Conservation (phyloP, 2,797 vertebrate genomes). For the Myotis myotis region DNA sequence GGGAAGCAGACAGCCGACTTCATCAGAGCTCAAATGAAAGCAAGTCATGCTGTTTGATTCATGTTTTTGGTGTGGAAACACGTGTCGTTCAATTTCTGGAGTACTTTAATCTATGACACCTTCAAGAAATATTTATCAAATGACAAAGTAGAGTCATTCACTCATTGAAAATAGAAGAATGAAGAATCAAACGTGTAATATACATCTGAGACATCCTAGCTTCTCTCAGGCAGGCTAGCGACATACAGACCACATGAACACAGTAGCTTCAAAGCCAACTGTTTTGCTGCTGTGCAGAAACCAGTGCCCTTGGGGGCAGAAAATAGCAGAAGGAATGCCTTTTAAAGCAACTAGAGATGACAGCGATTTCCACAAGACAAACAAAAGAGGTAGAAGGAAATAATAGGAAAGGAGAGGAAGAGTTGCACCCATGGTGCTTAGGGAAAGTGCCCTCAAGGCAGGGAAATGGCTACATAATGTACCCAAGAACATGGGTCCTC, state of each 20-base stretch:
- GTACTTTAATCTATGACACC: slow-evolving; percentile 12
- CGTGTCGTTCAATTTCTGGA: not conserved
- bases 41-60: not conserved
- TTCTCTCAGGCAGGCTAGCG: not conserved
- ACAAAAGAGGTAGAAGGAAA: not conserved
- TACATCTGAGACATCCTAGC: not conserved
- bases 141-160: not conserved
- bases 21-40: not conserved
- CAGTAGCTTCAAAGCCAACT: not conserved
- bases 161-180: not conserved
- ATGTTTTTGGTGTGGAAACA: not conserved
- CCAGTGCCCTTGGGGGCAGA: not conserved
- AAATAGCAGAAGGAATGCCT: not conserved
- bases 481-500: not conserved
- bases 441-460: not conserved
- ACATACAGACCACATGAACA: not conserved
- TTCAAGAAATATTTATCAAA: slow-evolving; percentile 1
- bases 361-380: not conserved
- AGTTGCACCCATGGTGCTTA: not conserved
- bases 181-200: not conserved
- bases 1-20: not conserved
- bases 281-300: not conserved
- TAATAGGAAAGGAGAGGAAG: not conserved
- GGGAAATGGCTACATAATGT: accelerated
- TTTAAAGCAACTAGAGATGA: not conserved